phyloP scores from a whole-genome alignment of 2,888 invertebrate genomes.

The Steinernema carpocapsae region DNA sequence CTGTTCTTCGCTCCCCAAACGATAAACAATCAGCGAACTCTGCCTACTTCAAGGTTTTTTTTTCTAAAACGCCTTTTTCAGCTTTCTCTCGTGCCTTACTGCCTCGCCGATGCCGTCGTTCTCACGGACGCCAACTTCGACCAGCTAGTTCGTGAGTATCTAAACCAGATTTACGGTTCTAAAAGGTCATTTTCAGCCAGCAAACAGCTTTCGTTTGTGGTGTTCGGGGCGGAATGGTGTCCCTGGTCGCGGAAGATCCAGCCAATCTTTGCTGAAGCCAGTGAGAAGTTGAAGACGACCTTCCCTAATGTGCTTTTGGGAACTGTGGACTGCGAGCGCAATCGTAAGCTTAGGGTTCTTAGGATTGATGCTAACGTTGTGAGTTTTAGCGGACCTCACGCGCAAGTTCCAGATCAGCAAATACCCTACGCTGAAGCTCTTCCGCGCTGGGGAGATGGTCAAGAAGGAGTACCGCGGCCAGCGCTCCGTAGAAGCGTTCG shows the following conservation, averaged over 20 bases:
- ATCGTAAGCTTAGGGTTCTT: constrained; percentile 74
- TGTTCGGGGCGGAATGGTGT: constrained; percentile 99
- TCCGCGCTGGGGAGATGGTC: constrained; percentile 73
- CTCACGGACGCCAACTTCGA: constrained; percentile 42
- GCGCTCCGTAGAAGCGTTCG: constrained; percentile 87
- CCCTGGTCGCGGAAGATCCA: constrained; percentile 94
- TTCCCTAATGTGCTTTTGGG: constrained; percentile 86
- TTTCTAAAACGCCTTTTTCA: not conserved
- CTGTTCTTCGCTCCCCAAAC: too few relatives aligned
- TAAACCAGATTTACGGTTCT: not conserved
- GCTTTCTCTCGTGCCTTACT: constrained; percentile 24
- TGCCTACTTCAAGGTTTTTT: not conserved
- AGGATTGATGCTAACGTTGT: constrained; percentile 16
- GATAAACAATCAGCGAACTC: not conserved
- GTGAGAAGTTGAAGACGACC: constrained; percentile 76
- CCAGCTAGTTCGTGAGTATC: constrained; percentile 39
- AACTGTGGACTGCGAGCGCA: constrained; percentile 94
- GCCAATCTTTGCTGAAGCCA: constrained; percentile 94
- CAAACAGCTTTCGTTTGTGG: constrained; percentile 94
- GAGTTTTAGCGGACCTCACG: constrained; percentile 77
- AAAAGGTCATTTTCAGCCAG: constrained; percentile 49
- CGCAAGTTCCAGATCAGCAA: constrained; percentile 93
- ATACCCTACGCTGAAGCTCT: constrained; percentile 95
- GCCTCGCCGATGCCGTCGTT: constrained; percentile 34
- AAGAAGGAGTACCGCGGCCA: constrained; percentile 75